These are phyloP conservation scores for Trachelus troglodyta DNA, from an alignment of 2,888 invertebrate species.

Conservation along the genomic window DNA sequence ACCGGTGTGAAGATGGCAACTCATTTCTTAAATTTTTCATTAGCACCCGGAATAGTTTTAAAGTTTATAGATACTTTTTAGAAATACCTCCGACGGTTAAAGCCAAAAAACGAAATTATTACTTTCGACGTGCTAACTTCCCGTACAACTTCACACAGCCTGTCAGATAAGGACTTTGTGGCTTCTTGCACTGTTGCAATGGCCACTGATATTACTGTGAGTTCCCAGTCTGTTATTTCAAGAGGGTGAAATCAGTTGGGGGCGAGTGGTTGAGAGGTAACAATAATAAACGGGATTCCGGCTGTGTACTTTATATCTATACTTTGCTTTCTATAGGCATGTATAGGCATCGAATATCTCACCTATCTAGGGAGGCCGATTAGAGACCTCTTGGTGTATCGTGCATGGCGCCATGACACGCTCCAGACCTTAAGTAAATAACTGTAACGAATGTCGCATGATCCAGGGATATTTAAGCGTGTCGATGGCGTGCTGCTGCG, in stretches of 20 bases:
- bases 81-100: too few relatives aligned
- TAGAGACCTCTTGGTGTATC: background rate
- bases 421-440: background rate
- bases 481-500: background rate
- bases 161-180: background rate
- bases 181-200: background rate
- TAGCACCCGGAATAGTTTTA: too few relatives aligned
- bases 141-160: too few relatives aligned
- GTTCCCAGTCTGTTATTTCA: background rate
- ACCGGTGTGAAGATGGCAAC: too few relatives aligned
- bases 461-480: background rate
- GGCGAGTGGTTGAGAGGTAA: background rate
- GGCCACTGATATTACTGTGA: background rate
- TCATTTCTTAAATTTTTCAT: too few relatives aligned
- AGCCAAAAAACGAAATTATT: too few relatives aligned
- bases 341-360: background rate
- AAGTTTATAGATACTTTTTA: too few relatives aligned
- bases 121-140: too few relatives aligned
- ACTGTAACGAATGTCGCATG: slow-evolving; percentile 1
- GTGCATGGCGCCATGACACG: background rate
- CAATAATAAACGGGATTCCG: background rate
- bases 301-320: background rate
- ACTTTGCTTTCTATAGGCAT: background rate
- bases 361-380: background rate
- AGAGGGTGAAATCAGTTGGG: background rate